phyloP scores from a whole-genome alignment of 1,140 invertebrate species.

The Macrobrachium nipponense region DNA sequence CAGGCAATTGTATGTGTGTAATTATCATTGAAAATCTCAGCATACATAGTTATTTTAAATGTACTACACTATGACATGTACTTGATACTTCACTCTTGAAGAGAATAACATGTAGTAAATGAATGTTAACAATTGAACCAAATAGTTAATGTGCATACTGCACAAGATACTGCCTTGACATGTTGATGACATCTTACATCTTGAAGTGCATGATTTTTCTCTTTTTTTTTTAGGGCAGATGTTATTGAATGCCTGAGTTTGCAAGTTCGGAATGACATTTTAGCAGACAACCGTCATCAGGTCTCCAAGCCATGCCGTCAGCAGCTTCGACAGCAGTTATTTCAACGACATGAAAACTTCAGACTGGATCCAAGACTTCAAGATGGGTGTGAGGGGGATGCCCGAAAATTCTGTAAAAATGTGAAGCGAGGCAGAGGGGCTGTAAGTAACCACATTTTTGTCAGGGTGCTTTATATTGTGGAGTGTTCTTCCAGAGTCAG shows the following conservation, averaged over 20 bases:
- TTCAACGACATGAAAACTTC: slow-evolving; percentile 89
- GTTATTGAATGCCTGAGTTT: slow-evolving; percentile 93
- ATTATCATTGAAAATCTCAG: too few species aligned
- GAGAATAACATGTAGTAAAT: too few species aligned
- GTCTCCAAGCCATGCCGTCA: slow-evolving; percentile 88
- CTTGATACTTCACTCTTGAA: too few species aligned
- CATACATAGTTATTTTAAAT: too few species aligned
- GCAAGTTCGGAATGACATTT: slow-evolving; percentile 88
- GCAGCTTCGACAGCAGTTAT: slow-evolving; percentile 85
- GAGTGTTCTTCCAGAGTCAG: too few species aligned
- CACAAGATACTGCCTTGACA: too few species aligned
- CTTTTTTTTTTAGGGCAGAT: slow-evolving; percentile 75
- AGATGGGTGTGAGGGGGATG: slow-evolving; percentile 80
- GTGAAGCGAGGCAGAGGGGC: slow-evolving; percentile 82
- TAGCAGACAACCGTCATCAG: slow-evolving; percentile 80
- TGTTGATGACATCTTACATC: neutral
- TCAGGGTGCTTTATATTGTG: too few species aligned
- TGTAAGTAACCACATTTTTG: slow-evolving; percentile 70
- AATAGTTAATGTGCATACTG: too few species aligned
- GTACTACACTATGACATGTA: too few species aligned
- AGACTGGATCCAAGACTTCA: slow-evolving; percentile 85
- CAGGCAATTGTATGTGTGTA: too few species aligned
- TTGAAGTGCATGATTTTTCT: neutral
- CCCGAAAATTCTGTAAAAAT: slow-evolving; percentile 80
- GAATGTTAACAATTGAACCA: too few species aligned